These are phyloP conservation scores for Catagonus wagneri DNA, from an alignment of 2,113 vertebrate genomes.

Conservation along the genomic window DNA sequence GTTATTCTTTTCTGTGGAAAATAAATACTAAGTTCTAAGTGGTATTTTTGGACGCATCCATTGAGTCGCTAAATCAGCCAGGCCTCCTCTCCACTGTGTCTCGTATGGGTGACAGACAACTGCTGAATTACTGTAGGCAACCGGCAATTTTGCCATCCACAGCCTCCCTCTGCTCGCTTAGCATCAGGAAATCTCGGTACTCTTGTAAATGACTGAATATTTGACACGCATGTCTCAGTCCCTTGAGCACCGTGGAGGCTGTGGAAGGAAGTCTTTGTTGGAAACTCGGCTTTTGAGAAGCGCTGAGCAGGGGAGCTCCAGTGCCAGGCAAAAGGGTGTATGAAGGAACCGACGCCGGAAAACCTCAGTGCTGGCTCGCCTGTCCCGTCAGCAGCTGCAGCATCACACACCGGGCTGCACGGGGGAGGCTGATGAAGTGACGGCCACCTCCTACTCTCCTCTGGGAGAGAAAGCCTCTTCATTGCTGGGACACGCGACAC, in stretches of 20 bases:
- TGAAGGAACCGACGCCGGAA: background rate
- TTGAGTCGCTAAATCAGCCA: conserved; percentile 55
- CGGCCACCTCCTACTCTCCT: background rate
- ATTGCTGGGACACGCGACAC: accelerated
- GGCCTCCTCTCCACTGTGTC: conserved; percentile 67
- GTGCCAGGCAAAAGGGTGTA: accelerated
- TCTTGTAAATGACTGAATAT: conserved; percentile 21
- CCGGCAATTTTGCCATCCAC: conserved; percentile 77
- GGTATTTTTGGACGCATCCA: conserved; percentile 70
- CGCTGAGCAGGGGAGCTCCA: accelerated
- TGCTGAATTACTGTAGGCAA: background rate
- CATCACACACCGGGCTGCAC: accelerated
- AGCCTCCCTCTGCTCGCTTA: conserved; percentile 30
- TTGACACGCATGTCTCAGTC: conserved; percentile 60
- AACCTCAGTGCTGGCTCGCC: background rate
- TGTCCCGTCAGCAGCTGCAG: accelerated
- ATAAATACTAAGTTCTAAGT: conserved; percentile 45
- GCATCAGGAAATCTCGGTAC: conserved; percentile 21
- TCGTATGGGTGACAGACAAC: conserved; percentile 67
- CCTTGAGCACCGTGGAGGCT: conserved; percentile 33
- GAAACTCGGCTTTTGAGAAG: conserved; percentile 62
- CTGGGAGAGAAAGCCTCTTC: background rate
- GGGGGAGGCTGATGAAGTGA: background rate
- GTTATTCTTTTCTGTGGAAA: conserved; percentile 4
- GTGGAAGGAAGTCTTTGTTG: conserved; percentile 63